Conservation (phyloP, 2,113 vertebrate genomes). For the Scophthalmus maximus region DNA sequence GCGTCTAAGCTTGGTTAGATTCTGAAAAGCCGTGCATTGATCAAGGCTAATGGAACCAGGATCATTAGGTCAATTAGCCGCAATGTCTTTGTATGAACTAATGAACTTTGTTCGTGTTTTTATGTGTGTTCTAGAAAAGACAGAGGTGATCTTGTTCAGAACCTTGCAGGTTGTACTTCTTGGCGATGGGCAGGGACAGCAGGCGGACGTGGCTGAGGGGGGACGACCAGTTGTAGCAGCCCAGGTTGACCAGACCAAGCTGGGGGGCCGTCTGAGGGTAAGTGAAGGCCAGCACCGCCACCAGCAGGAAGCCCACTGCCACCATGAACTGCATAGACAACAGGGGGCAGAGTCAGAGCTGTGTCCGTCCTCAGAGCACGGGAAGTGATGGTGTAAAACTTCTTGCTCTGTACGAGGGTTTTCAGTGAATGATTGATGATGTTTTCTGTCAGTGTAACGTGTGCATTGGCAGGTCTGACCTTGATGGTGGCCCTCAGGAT, state of each 20-base stretch:
- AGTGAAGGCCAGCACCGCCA: conserved; percentile 87
- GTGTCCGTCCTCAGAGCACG: not conserved
- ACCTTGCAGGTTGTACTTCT: conserved; percentile 94
- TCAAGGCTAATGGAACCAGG: too few relatives aligned
- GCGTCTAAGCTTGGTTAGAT: too few relatives aligned
- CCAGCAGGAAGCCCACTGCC: conserved; percentile 86
- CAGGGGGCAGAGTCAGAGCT: not conserved
- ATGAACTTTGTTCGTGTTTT: too few relatives aligned
- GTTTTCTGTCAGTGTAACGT: not conserved
- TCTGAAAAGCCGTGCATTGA: too few relatives aligned
- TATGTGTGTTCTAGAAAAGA: not conserved
- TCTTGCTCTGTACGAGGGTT: not conserved
- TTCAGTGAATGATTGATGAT: not conserved
- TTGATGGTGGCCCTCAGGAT: conserved; percentile 86
- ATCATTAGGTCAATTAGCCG: too few relatives aligned
- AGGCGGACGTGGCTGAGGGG: conserved; percentile 90
- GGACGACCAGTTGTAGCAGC: conserved; percentile 87
- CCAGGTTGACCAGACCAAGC: conserved; percentile 82
- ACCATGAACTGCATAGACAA: conserved; percentile 82
- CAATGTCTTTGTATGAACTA: too few relatives aligned
- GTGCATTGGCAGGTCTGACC: conserved; percentile 72
- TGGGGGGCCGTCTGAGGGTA: conserved; percentile 86
- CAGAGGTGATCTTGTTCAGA: not conserved
- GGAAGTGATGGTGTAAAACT: not conserved
- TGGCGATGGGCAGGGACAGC: conserved; percentile 92